phyloP scores from a whole-genome alignment of 2,797 vertebrate genomes.

The Lacerta agilis region DNA sequence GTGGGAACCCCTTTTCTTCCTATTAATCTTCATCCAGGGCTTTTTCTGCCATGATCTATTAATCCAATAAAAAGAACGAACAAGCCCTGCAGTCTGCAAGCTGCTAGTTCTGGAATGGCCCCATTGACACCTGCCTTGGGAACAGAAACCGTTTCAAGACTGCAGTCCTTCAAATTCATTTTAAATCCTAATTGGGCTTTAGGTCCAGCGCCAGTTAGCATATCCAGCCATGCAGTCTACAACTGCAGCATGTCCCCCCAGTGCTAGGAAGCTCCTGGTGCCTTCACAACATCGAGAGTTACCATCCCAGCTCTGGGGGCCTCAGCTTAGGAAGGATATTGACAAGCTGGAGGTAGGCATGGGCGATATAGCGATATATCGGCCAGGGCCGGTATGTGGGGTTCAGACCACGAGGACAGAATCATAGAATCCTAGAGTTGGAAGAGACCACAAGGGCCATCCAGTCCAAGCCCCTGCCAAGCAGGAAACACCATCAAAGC shows the following conservation, averaged over 20 bases:
- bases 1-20: constrained; percentile 21
- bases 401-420: too few relatives aligned
- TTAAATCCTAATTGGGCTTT: too few relatives aligned
- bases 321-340: too few relatives aligned
- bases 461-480: too few relatives aligned
- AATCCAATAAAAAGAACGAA: constrained; percentile 47
- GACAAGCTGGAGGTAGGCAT: too few relatives aligned
- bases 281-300: neutral
- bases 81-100: neutral
- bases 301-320: neutral
- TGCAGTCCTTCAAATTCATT: neutral
- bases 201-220: neutral
- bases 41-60: constrained; percentile 51
- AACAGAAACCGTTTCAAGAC: neutral
- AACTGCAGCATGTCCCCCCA: neutral
- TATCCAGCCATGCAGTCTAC: neutral
- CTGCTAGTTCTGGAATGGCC: neutral
- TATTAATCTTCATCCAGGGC: constrained; percentile 47
- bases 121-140: neutral
- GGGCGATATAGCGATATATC: too few relatives aligned
- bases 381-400: too few relatives aligned
- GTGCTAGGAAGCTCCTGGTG: neutral
- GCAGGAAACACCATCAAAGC: too few relatives aligned
- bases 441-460: too few relatives aligned
- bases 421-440: too few relatives aligned